These are phyloP conservation scores for Abscondita cerata DNA, from an alignment of 2,888 invertebrate genomes.

Conservation along the genomic window DNA sequence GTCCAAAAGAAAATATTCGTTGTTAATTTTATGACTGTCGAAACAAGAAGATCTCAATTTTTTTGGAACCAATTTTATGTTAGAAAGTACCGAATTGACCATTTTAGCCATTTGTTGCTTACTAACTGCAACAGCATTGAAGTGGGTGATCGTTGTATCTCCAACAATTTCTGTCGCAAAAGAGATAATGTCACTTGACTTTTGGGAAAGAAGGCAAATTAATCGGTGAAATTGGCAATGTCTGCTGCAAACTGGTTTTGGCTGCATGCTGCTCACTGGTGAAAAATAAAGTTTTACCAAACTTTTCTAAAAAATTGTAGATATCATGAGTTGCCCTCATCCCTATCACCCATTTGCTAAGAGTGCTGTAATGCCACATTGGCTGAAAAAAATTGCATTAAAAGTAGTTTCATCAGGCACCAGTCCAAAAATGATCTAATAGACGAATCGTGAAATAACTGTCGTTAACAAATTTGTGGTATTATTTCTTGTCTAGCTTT, in stretches of 20 bases:
- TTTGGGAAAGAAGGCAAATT: neutral
- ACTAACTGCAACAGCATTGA: slow-evolving; percentile 1
- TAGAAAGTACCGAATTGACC: slow-evolving; percentile 1
- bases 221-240: neutral
- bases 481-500: too few species aligned
- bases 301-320: too few species aligned
- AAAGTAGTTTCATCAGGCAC: too few species aligned
- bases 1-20: neutral
- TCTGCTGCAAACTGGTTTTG: neutral
- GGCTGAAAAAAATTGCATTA: neutral
- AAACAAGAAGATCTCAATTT: neutral
- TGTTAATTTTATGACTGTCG: neutral
- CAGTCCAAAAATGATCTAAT: neutral
- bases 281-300: neutral
- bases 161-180: slow-evolving; percentile 1
- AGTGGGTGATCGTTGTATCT: slow-evolving; percentile 3
- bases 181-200: neutral
- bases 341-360: too few species aligned
- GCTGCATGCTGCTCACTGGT: neutral
- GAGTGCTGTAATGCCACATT: neutral
- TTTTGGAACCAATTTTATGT: too few species aligned
- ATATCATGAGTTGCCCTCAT: neutral
- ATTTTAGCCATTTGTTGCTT: slow-evolving; percentile 1
- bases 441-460: neutral
- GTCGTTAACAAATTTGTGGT: too few species aligned